A percentile compares a stretch with the other conserved stretches of the same genome.
phyloP scores from a whole-genome alignment of 2,113 vertebrate species.

The Lepisosteus oculatus region DNA sequence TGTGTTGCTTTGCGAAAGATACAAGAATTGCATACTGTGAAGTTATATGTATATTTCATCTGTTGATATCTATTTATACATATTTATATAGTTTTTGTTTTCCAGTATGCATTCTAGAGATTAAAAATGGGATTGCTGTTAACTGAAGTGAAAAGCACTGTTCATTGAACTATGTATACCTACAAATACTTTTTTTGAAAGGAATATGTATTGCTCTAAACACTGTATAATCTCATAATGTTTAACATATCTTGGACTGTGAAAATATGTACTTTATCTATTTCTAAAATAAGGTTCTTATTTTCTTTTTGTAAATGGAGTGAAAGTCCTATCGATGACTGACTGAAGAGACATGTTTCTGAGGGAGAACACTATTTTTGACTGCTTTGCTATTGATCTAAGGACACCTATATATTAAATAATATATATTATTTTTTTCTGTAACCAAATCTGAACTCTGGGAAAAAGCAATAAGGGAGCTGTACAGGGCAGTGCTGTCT shows the following conservation, averaged over 20 bases:
- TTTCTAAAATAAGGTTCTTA: slow-evolving; percentile 43
- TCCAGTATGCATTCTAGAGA: slow-evolving; percentile 58
- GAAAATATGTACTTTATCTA: slow-evolving; percentile 37
- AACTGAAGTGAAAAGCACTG: slow-evolving; percentile 48
- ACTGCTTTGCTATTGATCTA: slow-evolving; percentile 56
- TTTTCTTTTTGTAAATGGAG: slow-evolving; percentile 39
- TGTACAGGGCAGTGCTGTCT: slow-evolving; percentile 28
- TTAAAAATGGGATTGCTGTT: slow-evolving; percentile 3
- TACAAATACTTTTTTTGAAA: slow-evolving; percentile 52
- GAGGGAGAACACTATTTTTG: slow-evolving; percentile 46
- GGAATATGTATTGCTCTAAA: slow-evolving; percentile 10
- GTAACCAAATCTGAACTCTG: slow-evolving; percentile 45
- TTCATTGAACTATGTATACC: slow-evolving; percentile 48
- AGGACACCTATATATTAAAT: slow-evolving; percentile 32
- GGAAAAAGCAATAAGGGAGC: slow-evolving; percentile 65
- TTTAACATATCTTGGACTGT: slow-evolving; percentile 35
- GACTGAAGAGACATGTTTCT: slow-evolving; percentile 39
- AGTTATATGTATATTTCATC: slow-evolving; percentile 39
- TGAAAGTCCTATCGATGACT: slow-evolving; percentile 41
- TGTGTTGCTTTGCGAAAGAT: slow-evolving; percentile 41
- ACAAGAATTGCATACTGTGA: slow-evolving; percentile 44
- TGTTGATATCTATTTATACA: slow-evolving; percentile 31
- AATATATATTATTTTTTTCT: slow-evolving; percentile 55
- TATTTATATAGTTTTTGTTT: slow-evolving; percentile 46
- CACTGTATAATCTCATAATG: slow-evolving; percentile 40